Conservation (phyloP, 2,113 vertebrate genomes). For the Mirounga angustirostris region DNA sequence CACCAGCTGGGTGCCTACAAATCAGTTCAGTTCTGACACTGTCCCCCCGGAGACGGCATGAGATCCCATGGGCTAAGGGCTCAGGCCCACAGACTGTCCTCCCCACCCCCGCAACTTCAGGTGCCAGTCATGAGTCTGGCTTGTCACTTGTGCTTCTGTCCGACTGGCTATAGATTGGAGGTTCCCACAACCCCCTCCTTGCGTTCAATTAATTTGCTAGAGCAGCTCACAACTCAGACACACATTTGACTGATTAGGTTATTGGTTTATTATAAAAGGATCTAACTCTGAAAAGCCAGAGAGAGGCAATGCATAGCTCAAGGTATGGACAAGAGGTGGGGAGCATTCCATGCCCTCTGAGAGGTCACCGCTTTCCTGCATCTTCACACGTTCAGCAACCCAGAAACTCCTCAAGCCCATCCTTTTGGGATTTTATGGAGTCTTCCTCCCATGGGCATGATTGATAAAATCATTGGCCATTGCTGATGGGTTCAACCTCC, state of each 20-base stretch:
- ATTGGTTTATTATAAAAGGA: not conserved
- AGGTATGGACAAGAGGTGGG: too few relatives aligned
- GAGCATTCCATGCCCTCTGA: not conserved
- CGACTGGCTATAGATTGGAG: not conserved
- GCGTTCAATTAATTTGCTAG: not conserved
- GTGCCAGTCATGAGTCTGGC: not conserved
- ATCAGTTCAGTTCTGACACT: not conserved
- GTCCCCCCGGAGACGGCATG: not conserved
- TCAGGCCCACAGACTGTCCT: not conserved
- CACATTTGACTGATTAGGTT: not conserved
- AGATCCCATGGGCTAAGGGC: not conserved
- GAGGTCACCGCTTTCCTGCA: not conserved
- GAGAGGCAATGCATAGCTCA: not conserved
- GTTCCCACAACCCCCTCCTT: not conserved
- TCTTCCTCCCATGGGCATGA: not conserved
- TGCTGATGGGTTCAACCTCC: not conserved
- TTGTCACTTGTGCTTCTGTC: not conserved
- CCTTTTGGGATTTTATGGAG: not conserved
- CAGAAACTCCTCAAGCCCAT: not conserved
- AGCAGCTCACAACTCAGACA: not conserved
- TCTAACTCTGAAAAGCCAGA: not conserved
- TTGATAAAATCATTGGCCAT: not conserved
- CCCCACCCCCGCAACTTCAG: not conserved
- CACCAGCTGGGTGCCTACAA: not conserved
- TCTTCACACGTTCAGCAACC: not conserved